Base-by-base conservation (phyloP, 2,888 invertebrate species). In the Stratiomys singularior region DNA sequence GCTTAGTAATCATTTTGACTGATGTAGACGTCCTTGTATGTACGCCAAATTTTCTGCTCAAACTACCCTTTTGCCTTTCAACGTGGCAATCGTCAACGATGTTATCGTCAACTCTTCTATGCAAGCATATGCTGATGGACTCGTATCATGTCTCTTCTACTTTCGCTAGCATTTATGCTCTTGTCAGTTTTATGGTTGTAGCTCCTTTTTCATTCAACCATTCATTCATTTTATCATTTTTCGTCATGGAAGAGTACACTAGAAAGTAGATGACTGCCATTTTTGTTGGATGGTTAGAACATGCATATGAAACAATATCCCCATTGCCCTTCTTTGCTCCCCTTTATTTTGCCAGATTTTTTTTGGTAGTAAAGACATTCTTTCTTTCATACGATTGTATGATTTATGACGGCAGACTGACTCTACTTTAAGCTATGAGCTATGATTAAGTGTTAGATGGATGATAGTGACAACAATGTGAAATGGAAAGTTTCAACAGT, bases 401-500 rank as follows among this genome's bases (percentile, higher is more conserved):
- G 67, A 67, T 46, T 37, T 69, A 25, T 69, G 25, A 46, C 23
- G 69, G 25, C 23, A 69, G 69, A 47, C 69, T 46, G 27, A 23
- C 47, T 21, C 25, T 47, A 25, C 66, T 69, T 23, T 46, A 46
- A 47, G 60, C 27, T 25, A 25, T 37, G 71, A 72, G 74, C 37
- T 74, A 60, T 74, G 74, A 74, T 74, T 74, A 60, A 74, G 60
- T 60, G 74, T 37, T 74, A 21, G 58, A 37, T 37, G 27, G 58
- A 58, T 30, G 74, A 58, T 74, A 74, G 74, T 74, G 74, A 74
- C 74, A 60, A 60, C 25, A 69, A 47, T 69, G 44, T 69, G 46
- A 69, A 69, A 69, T 69, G 47, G 69, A 46, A 47, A 69, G 66
- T 66, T 37, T 37, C 21, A 66, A 13, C 37, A 21, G 23, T 66